Evolutionary conservation across 2,888 invertebrate genomes (phyloP).

Genomic region (Drosophila paranaensis): DNA sequence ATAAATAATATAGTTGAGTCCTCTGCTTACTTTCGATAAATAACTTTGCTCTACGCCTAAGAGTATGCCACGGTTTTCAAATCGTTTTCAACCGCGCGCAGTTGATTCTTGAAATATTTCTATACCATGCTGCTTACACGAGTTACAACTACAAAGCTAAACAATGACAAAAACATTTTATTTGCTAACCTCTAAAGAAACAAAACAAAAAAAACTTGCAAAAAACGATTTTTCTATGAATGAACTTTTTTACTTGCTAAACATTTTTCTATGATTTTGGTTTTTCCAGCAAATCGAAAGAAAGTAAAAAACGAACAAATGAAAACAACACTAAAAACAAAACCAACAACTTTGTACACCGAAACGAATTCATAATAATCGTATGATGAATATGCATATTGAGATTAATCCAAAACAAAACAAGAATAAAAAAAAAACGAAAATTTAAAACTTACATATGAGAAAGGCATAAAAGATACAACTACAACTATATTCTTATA

Average conservation of each 20-base stretch:
- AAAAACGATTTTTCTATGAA: constrained; percentile 26
- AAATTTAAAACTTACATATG: constrained; percentile 55
- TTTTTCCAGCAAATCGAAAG: constrained; percentile 41
- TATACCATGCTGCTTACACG: constrained; percentile 58
- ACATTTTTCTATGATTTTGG: constrained; percentile 45
- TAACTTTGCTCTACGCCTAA: not conserved
- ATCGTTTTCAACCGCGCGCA: constrained; percentile 13
- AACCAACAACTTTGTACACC: constrained; percentile 84
- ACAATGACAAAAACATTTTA: constrained; percentile 40
- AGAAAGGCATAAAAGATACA: constrained; percentile 57
- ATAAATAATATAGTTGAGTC: too few species aligned
- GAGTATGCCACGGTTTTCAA: constrained; percentile 17
- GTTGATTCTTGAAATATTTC: constrained; percentile 37
- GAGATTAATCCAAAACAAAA: constrained; percentile 47
- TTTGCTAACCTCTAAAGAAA: constrained; percentile 45
- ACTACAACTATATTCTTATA: constrained; percentile 77
- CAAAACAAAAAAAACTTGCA: constrained; percentile 2
- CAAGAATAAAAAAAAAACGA: constrained; percentile 20
- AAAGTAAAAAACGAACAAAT: constrained; percentile 36
- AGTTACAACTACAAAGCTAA: constrained; percentile 58
- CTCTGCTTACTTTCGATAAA: too few species aligned
- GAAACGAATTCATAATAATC: constrained; percentile 79
- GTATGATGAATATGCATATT: constrained; percentile 68
- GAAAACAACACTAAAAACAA: constrained; percentile 64
- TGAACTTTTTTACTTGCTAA: constrained; percentile 43